Evolutionary conservation across 2,888 invertebrate species (phyloP).

Genomic region (Tetramorium bicarinatum): DNA sequence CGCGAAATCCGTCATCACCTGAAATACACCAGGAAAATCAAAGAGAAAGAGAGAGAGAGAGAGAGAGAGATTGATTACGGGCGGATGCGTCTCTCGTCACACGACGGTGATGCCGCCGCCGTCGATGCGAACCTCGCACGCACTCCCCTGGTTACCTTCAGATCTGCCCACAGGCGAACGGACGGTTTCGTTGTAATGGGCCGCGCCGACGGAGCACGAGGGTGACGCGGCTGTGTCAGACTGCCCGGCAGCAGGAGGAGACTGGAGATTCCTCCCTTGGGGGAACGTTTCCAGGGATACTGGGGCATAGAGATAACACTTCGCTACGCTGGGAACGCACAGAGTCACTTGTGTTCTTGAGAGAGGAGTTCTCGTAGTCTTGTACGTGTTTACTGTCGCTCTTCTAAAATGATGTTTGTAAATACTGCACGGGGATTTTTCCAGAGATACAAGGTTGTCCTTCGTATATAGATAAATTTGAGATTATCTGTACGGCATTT

Average conservation of each 20-base stretch:
- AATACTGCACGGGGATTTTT: background rate
- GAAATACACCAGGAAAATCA: constrained; percentile 13
- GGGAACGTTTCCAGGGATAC: background rate
- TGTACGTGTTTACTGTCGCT: constrained; percentile 30
- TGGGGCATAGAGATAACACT: background rate
- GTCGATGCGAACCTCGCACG: constrained; percentile 59
- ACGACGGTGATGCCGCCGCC: constrained; percentile 54
- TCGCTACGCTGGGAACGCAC: constrained; percentile 11
- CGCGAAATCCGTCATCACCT: background rate
- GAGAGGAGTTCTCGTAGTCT: constrained; percentile 8
- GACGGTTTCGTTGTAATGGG: constrained; percentile 51
- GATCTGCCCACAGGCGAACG: background rate
- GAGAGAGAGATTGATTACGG: background rate
- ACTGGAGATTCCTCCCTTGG: background rate
- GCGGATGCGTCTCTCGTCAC: constrained; percentile 55
- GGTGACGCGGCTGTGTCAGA: constrained; percentile 17
- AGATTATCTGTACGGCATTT: background rate
- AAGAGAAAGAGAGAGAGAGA: constrained; percentile 18
- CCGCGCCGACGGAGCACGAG: constrained; percentile 40
- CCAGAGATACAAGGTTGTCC: background rate
- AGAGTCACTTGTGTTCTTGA: constrained; percentile 37
- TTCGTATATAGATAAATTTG: background rate
- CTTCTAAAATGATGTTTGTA: constrained; percentile 27
- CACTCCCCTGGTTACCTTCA: constrained; percentile 58
- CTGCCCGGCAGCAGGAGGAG: background rate